phyloP scores from a whole-genome alignment of 2,113 vertebrate genomes.

The Benitochromis conjunctus region DNA sequence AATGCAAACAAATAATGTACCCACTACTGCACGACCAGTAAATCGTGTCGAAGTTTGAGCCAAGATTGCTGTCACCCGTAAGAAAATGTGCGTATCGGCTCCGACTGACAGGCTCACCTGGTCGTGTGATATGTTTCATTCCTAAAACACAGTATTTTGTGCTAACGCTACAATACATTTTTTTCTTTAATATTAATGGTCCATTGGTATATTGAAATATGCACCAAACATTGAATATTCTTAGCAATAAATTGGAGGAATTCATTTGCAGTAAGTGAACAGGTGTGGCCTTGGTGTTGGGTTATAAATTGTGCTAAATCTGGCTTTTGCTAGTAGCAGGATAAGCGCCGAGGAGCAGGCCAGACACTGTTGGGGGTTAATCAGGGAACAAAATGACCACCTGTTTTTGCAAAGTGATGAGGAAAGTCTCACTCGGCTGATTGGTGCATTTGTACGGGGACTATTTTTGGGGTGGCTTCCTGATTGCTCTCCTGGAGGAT shows the following conservation, averaged over 20 bases:
- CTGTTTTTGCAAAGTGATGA: slow-evolving; percentile 43
- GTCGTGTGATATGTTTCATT: background rate
- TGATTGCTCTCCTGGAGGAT: slow-evolving; percentile 51
- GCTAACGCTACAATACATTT: slow-evolving; percentile 29
- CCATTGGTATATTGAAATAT: slow-evolving; percentile 3
- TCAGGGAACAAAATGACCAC: slow-evolving; percentile 62
- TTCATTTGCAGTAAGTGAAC: slow-evolving; percentile 27
- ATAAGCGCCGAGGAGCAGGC: slow-evolving; percentile 11
- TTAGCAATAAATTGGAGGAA: slow-evolving; percentile 30
- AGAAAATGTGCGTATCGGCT: background rate
- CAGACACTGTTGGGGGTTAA: slow-evolving; percentile 49
- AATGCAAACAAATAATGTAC: slow-evolving; percentile 33
- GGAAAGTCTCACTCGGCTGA: slow-evolving; percentile 45
- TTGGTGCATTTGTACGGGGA: slow-evolving; percentile 39
- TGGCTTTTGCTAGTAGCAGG: background rate
- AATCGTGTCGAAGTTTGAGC: slow-evolving; percentile 15
- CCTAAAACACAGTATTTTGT: background rate
- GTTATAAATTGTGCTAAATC: slow-evolving; percentile 29
- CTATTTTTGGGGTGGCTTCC: slow-evolving; percentile 32
- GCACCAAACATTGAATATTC: slow-evolving; percentile 15
- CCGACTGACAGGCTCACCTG: slow-evolving; percentile 1
- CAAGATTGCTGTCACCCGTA: slow-evolving; percentile 5
- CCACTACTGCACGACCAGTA: background rate
- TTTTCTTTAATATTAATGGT: slow-evolving; percentile 10
- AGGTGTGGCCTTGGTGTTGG: slow-evolving; percentile 26